Percentiles rank a stretch among this genome's conserved stretches.
These are phyloP conservation scores for Gambelia wislizenii DNA, from an alignment of 2,797 vertebrate genomes.

Conservation along the genomic window DNA sequence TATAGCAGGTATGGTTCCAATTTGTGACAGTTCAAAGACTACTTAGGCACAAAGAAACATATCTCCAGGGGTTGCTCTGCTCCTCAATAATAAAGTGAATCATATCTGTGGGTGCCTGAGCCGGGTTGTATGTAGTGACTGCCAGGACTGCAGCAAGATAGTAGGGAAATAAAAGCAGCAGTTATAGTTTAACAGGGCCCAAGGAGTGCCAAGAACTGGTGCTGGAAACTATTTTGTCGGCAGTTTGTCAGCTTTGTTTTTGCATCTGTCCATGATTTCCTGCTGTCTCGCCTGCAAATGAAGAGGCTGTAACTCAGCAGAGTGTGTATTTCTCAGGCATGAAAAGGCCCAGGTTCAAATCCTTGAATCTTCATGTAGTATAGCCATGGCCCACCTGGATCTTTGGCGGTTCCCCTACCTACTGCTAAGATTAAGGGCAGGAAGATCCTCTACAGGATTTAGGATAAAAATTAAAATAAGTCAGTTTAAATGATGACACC, in stretches of 20 bases:
- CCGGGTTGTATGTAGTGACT: neutral
- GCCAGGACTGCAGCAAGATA: neutral
- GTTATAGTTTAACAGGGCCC: neutral
- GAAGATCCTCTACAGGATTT: no score
- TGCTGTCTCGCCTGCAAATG: neutral
- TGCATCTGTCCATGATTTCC: slow-evolving; percentile 12
- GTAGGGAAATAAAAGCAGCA: neutral
- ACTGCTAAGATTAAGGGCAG: no score
- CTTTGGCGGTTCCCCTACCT: no score
- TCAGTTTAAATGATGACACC: no score
- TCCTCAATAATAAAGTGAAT: neutral
- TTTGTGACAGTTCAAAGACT: neutral
- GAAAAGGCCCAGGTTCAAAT: neutral
- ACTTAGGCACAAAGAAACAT: neutral
- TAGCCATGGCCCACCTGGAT: no score
- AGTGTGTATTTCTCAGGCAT: neutral
- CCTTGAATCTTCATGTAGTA: neutral
- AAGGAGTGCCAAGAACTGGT: neutral
- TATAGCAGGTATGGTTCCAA: neutral
- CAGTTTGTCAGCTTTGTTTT: slow-evolving; percentile 15
- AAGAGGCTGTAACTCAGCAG: neutral
- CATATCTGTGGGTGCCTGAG: neutral
- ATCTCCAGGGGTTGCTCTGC: neutral
- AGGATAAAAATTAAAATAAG: no score
- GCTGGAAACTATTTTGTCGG: neutral